phyloP scores from a whole-genome alignment of 2,888 invertebrate genomes.

The Pantelozetes paolii region DNA sequence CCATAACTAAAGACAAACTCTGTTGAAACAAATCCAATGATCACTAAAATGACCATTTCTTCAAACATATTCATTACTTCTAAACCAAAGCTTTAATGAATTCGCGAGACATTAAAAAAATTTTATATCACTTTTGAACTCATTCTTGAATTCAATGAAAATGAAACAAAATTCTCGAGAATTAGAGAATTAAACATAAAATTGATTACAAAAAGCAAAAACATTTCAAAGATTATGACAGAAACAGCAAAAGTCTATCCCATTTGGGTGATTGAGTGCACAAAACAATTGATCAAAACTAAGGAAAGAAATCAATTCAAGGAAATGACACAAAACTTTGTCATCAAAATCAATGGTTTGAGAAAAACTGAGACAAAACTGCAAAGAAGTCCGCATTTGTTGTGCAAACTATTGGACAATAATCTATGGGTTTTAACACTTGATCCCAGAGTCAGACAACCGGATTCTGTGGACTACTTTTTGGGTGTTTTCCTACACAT shows the following conservation, averaged over 20 bases:
- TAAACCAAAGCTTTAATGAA: too few species aligned
- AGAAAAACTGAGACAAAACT: not conserved
- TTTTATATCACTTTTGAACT: too few species aligned
- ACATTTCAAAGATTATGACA: not conserved
- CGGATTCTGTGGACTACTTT: not conserved
- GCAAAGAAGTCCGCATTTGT: not conserved
- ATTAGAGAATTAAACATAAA: too few species aligned
- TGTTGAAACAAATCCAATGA: too few species aligned
- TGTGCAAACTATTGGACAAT: not conserved
- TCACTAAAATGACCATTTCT: too few species aligned
- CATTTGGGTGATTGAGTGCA: not conserved
- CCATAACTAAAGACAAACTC: too few species aligned
- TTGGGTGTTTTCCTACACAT: not conserved
- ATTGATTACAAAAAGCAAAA: too few species aligned
- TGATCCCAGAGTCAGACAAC: not conserved
- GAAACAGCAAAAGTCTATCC: not conserved
- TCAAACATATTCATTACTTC: too few species aligned
- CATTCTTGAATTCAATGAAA: too few species aligned
- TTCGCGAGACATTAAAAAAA: too few species aligned
- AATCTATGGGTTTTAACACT: not conserved
- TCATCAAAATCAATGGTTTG: not conserved
- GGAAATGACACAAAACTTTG: not conserved
- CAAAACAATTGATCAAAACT: not conserved
- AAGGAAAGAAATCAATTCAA: not conserved
- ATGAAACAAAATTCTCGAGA: too few species aligned